phyloP scores from a whole-genome alignment of 1,140 invertebrate species.

The Rhagoletis pomonella region DNA sequence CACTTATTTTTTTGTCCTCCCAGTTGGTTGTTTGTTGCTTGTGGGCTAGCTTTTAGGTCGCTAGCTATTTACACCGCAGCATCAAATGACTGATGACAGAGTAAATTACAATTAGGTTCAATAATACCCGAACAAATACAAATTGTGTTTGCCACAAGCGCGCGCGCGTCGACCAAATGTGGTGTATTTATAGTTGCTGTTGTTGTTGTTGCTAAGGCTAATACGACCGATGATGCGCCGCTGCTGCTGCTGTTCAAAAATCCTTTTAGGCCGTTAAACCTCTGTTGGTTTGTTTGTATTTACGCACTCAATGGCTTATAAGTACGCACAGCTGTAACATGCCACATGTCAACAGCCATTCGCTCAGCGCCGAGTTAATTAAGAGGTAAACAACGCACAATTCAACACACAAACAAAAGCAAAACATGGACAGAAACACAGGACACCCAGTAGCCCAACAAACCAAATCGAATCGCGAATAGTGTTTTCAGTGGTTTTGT shows the following conservation, averaged over 20 bases:
- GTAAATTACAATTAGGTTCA: constrained; percentile 36
- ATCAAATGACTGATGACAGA: constrained; percentile 25
- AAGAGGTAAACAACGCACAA: constrained; percentile 19
- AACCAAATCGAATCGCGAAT: too few relatives aligned
- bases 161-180: not conserved
- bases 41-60: not conserved
- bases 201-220: not conserved
- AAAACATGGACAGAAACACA: too few relatives aligned
- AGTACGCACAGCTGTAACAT: constrained; percentile 4
- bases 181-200: not conserved
- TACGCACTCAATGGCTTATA: constrained; percentile 11
- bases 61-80: not conserved
- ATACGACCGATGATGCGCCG: not conserved
- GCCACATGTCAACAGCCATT: constrained; percentile 30
- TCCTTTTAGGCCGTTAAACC: constrained; percentile 20
- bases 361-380: constrained; percentile 17
- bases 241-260: not conserved
- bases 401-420: too few relatives aligned
- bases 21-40: too few relatives aligned
- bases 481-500: not conserved
- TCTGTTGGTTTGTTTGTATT: not conserved
- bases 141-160: not conserved
- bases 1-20: not conserved
- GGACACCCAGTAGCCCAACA: too few relatives aligned
- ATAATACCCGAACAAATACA: constrained; percentile 8